These are phyloP conservation scores for Caerostris darwini DNA, from an alignment of 1,140 invertebrate genomes.

Conservation along the genomic window DNA sequence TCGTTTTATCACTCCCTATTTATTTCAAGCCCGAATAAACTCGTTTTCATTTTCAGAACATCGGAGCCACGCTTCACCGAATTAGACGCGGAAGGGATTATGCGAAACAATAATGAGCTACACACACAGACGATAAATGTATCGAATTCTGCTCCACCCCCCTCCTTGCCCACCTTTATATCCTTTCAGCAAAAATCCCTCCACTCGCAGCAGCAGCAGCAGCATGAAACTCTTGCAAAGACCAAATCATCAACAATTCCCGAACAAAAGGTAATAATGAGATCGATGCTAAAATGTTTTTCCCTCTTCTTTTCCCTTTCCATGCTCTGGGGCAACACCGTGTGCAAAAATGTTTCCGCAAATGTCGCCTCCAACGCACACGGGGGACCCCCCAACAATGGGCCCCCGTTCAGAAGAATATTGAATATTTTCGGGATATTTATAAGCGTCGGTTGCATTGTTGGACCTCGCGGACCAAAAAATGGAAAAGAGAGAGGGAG, in stretches of 20 bases:
- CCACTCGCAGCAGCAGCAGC: background rate
- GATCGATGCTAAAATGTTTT: slow-evolving; percentile 66
- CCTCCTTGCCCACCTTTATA: background rate
- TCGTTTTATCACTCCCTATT: slow-evolving; percentile 71
- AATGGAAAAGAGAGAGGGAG: background rate
- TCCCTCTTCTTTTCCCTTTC: background rate
- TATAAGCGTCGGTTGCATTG: background rate
- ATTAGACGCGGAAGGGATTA: slow-evolving; percentile 75
- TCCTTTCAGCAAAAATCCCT: slow-evolving; percentile 27
- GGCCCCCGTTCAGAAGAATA: slow-evolving; percentile 9
- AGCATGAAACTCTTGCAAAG: background rate
- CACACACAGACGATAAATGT: slow-evolving; percentile 61
- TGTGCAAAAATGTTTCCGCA: slow-evolving; percentile 22
- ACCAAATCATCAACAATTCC: slow-evolving; percentile 52
- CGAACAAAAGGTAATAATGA: slow-evolving; percentile 70
- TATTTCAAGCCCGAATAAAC: slow-evolving; percentile 75
- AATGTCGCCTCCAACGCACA: background rate
- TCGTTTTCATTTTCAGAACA: slow-evolving; percentile 75
- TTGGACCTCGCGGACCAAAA: background rate
- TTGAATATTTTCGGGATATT: slow-evolving; percentile 25
- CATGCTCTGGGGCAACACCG: slow-evolving; percentile 13
- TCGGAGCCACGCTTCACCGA: slow-evolving; percentile 50
- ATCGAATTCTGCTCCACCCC: slow-evolving; percentile 44
- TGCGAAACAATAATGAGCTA: slow-evolving; percentile 70
- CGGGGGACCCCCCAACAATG: background rate